These are phyloP conservation scores for Lithophane leautieri DNA, from an alignment of 2,888 invertebrate species.

Conservation along the genomic window DNA sequence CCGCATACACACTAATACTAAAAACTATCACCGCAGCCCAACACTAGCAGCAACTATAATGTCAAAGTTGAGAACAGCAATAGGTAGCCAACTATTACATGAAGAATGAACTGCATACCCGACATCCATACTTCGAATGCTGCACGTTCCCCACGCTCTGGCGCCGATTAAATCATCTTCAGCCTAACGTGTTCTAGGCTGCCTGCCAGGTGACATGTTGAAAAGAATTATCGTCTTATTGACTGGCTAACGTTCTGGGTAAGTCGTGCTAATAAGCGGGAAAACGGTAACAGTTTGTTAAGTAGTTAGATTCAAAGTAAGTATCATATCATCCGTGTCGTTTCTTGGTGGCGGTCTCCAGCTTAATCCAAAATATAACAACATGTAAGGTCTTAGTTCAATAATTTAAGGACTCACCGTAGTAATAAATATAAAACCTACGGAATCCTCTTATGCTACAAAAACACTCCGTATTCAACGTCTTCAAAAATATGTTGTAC, in stretches of 20 bases:
- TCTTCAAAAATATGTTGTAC: background rate
- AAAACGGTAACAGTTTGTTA: background rate
- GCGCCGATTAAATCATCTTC: conserved; percentile 61
- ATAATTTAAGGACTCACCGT: background rate
- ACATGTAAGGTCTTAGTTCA: background rate
- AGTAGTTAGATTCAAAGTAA: background rate
- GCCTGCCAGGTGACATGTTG: conserved; percentile 44
- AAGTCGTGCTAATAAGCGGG: conserved; percentile 9
- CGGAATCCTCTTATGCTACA: conserved; percentile 18
- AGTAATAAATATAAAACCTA: background rate
- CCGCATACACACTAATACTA: background rate
- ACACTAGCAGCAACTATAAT: conserved; percentile 35
- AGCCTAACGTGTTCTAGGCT: conserved; percentile 37
- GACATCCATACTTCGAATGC: conserved; percentile 55
- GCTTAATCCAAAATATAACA: background rate
- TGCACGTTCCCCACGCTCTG: conserved; percentile 25
- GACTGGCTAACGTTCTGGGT: conserved; percentile 34
- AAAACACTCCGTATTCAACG: background rate
- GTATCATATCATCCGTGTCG: background rate
- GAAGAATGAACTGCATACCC: conserved; percentile 52
- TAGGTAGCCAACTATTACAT: conserved; percentile 57
- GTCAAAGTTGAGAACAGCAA: conserved; percentile 61
- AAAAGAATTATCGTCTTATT: conserved; percentile 54
- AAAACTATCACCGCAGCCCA: background rate
- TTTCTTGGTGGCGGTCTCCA: background rate